These are phyloP conservation scores for Leptura quadrifasciata DNA, from an alignment of 2,888 invertebrate species.

Conservation along the genomic window DNA sequence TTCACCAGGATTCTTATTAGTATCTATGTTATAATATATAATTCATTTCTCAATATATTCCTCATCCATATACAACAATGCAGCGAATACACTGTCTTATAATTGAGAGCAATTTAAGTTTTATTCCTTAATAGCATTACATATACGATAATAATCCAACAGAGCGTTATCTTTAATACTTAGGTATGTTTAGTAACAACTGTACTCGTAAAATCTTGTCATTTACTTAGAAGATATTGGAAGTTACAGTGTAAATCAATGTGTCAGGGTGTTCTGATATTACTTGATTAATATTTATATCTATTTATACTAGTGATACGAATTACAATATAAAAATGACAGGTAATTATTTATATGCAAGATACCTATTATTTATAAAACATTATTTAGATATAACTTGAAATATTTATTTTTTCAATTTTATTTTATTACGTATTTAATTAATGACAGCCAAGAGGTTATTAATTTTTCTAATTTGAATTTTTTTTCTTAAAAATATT, in stretches of 20 bases:
- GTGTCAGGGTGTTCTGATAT: slow-evolving; percentile 10
- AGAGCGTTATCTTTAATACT: slow-evolving; percentile 19
- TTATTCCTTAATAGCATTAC: slow-evolving; percentile 15
- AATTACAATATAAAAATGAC: slow-evolving; percentile 22
- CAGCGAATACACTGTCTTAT: not conserved
- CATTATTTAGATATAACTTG: not conserved
- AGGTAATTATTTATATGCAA: not conserved
- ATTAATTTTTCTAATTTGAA: too few relatives aligned
- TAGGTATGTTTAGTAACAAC: slow-evolving; percentile 25
- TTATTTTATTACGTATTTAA: too few relatives aligned
- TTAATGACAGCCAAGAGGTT: too few relatives aligned
- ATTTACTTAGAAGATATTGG: slow-evolving; percentile 23
- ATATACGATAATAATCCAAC: slow-evolving; percentile 15
- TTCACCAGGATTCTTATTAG: too few relatives aligned
- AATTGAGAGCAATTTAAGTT: slow-evolving; percentile 11
- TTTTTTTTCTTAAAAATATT: too few relatives aligned
- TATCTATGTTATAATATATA: too few relatives aligned
- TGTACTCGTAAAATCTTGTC: slow-evolving; percentile 3
- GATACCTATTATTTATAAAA: not conserved
- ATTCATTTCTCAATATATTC: not conserved
- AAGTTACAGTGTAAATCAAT: slow-evolving; percentile 21
- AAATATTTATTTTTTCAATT: too few relatives aligned
- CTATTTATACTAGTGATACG: not conserved
- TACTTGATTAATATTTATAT: not conserved
- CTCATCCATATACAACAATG: not conserved